Evolutionary conservation across 2,888 invertebrate species (phyloP), one percentile per base, ranked within the genome.

Genomic region (Penaeus monodon): DNA sequence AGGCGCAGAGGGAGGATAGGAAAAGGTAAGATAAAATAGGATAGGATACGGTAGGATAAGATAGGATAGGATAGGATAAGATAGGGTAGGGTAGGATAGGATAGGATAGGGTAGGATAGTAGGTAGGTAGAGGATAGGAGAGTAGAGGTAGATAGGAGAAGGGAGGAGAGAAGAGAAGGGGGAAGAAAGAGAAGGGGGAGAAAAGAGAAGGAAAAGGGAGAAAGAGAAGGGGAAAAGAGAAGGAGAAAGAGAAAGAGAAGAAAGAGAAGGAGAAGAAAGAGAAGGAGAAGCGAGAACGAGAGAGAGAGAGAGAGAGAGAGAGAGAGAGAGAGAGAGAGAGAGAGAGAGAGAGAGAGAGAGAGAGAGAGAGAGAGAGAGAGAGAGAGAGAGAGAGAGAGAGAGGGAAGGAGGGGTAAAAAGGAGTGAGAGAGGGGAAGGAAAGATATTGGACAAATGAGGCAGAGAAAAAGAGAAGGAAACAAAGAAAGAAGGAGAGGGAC

Each of bases 301-400:
- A 29, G 1, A 14, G 10, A 10, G 8, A 1, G 10, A 68, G 17
- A 29, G 2, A 68, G 7, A 7, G 7, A 1, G 8, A 29, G 20
- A 10, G 20, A 29, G 29, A 68, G 1, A 3, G 3, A 3, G 3
- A 3, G 33, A 33, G 33, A 33, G 3, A 33, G 33, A 8, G 8
- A 6, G 38, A 7, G 38, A 8, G 8, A 7, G 3, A 33, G 1
- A 3, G 3, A 3, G 3, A 33, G 2, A 3, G 3, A 3, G 1
- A 33, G 33, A 3, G 3, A 3, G 33, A 33, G 33, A 44, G 38
- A 44, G 0, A 0, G 38, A 7, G 38, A 44, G 8, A 44, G 7
- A 7, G 38, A 44, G 38, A 44, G 38, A 44, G 38, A 44, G 38
- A 44, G 38, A 7, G 38, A 44, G 7, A 0, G 8, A 0, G 38